Percentiles rank a stretch among this genome's conserved stretches.
These are phyloP conservation scores for Petrocephalus microphthalmus DNA, from an alignment of 2,113 vertebrate genomes.

Conservation along the genomic window DNA sequence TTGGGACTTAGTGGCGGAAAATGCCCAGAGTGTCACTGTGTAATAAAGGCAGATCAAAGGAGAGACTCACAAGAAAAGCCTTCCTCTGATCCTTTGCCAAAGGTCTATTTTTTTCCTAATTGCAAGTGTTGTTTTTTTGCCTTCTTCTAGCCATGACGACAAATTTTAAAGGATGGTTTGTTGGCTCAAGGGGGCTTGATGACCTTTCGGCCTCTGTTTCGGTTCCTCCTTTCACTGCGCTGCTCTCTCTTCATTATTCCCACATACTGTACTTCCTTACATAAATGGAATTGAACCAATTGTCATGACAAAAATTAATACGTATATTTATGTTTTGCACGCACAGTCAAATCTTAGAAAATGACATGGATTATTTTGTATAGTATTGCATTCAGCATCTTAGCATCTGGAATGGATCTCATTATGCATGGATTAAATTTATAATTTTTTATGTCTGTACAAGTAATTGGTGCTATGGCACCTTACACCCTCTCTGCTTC, in stretches of 20 bases:
- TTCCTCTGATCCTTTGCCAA: not conserved
- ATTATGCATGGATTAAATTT: not conserved
- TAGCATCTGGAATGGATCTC: not conserved
- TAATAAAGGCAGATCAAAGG: not conserved
- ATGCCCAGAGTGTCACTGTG: not conserved
- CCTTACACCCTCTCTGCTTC: not conserved
- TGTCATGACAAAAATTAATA: not conserved
- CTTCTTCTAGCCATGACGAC: not conserved
- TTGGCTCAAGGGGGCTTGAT: not conserved
- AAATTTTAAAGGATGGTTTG: not conserved
- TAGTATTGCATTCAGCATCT: not conserved
- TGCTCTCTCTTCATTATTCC: not conserved
- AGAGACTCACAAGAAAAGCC: not conserved
- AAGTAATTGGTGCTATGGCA: not conserved
- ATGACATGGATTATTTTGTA: not conserved
- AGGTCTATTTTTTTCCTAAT: not conserved
- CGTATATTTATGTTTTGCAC: not conserved
- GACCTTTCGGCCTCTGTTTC: not conserved
- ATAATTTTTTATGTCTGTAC: not conserved
- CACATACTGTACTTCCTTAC: not conserved
- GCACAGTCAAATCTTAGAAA: not conserved
- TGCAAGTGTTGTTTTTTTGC: not conserved
- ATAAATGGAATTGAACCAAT: not conserved
- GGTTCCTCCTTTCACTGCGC: not conserved
- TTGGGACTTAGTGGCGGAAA: not conserved